Base-by-base conservation (phyloP, 2,888 invertebrate genomes). In the Sarcophaga carnaria region DNA sequence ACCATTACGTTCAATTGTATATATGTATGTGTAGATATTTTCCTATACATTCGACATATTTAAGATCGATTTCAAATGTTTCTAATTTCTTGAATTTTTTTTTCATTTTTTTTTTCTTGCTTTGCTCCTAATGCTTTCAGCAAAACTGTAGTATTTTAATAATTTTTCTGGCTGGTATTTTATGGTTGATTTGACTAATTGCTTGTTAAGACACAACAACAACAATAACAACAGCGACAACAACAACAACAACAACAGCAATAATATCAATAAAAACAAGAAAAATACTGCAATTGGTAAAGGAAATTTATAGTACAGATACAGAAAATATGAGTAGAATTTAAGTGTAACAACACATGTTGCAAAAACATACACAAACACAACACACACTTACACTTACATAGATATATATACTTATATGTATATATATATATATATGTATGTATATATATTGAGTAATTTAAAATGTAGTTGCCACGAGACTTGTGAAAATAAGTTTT, bases 151-250 rank as follows among this genome's bases (percentile, higher is more conserved):
- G 72, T 67, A 45, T 76, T 76, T 64, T 12, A 62, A 49, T 49
- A 22, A 75, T 17, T 45, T 70, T 37, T 12, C 11, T 27, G 54
- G 22, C 47, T 60, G 45, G 22, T 17, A 76, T 81, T 87, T 79
- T 72, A 47, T 22, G 62, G 47, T 80, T 69, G 17, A 74, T 72
- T 72, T 72, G 75, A 84, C 87, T 87, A 84, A 87, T 87, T 84
- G 84, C 84, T 82, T 79, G 80, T 83, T 77, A 72, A 70, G 37
- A 37, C 0, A 37, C 37, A 37, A 37, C 10, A 37, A 37, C 6
- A 10, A 10, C 37, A 37, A 37, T 10, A 37, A 10, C 37, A 37
- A 37, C 37, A 37, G 10, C 37, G 10, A 37, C 37, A 37, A 2
- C 8, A 37, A 37, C 37, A 37, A 37, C 10, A 37, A 37, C 6